phyloP scores from a whole-genome alignment of 2,888 invertebrate species.

The Phorcus lineatus region DNA sequence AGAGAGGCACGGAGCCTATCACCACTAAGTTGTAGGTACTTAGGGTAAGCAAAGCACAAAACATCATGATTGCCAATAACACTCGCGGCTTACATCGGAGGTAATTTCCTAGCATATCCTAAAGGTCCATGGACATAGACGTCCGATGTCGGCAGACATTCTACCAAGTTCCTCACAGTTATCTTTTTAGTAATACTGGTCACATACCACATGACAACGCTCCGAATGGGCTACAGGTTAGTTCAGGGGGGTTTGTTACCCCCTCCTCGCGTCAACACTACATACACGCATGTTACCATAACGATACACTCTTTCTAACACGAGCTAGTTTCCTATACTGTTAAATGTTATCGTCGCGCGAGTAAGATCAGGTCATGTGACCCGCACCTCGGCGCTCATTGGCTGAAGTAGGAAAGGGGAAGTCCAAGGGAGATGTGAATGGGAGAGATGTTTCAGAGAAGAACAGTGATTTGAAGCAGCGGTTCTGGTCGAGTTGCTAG shows the following conservation, averaged over 20 bases:
- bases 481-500: background rate
- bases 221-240: background rate
- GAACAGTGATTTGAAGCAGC: background rate
- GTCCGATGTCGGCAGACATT: background rate
- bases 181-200: background rate
- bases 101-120: slow-evolving; percentile 19
- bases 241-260: background rate
- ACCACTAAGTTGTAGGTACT: background rate
- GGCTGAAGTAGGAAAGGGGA: background rate
- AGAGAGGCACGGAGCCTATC: background rate
- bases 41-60: slow-evolving; percentile 3
- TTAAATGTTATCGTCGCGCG: slow-evolving; percentile 10
- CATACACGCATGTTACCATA: background rate
- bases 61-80: background rate
- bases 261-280: background rate
- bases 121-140: background rate
- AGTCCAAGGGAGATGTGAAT: slow-evolving; percentile 3
- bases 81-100: slow-evolving; percentile 13
- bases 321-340: background rate
- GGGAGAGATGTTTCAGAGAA: background rate
- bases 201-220: background rate
- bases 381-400: background rate
- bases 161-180: background rate
- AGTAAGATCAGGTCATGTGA: background rate
- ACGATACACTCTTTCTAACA: background rate